Evolutionary conservation across 2,888 invertebrate species (phyloP), one percentile per base, ranked within the genome.

Genomic region (Linhomoeus sp.): DNA sequence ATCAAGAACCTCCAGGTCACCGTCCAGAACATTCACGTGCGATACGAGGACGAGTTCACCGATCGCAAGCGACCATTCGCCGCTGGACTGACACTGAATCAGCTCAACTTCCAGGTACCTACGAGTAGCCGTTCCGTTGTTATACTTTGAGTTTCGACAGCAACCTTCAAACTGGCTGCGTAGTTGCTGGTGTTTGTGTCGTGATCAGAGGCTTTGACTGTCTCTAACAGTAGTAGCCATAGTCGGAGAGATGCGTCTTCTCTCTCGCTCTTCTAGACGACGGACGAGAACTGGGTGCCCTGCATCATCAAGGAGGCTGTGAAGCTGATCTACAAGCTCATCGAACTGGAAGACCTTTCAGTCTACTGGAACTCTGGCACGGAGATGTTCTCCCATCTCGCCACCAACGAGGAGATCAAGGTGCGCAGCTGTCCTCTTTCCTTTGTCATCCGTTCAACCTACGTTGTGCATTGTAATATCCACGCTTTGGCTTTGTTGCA

Each of bases 51-150:
- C 58, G 58, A 61, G 43, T 70, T 67, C 60, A 70, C 72, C 36
- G 69, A 72, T 56, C 67, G 71, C 1, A 55, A 62, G 45, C 58
- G 65, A 33, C 73, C 73, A 1, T 72, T 74, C 58, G 63, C 70
- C 25, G 61, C 85, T 55, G 97, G 97, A 17, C 70, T 88, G 47
- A 85, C 88, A 0, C 73, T 97, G 14, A 77, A 81, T 60, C 78
- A 79, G 56, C 74, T 97, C 29, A 76, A 79, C 52, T 77, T 94
- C 50, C 80, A 83, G 63, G 70, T 70, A n/a, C n/a, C n/a, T n/a
- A n/a, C n/a, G n/a, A n/a, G n/a, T n/a, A n/a, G n/a, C n/a, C n/a
- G n/a, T n/a, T n/a, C n/a, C n/a, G n/a, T n/a, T n/a, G n/a, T n/a
- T n/a, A n/a, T n/a, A n/a, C n/a, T n/a, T n/a, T n/a, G n/a, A n/a